Evolutionary conservation across 1,140 invertebrate genomes (phyloP).

Genomic region (Choristoneura fumiferana): DNA sequence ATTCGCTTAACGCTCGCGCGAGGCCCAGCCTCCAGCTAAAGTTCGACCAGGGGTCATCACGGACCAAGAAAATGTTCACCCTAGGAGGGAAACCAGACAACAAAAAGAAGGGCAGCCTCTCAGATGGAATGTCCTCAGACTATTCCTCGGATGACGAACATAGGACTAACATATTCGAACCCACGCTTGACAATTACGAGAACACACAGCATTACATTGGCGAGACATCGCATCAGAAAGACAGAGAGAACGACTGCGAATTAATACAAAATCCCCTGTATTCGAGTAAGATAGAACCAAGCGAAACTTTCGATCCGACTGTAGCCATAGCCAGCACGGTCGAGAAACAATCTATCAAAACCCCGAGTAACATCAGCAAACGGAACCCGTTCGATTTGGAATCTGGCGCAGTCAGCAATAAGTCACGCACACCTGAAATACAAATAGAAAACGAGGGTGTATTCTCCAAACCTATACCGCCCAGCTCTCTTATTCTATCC

Average conservation of each 20-base stretch:
- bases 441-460: slow-evolving; percentile 72
- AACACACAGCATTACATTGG: slow-evolving; percentile 75
- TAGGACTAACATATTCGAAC: slow-evolving; percentile 76
- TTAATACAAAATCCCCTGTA: slow-evolving; percentile 73
- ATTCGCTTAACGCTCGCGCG: slow-evolving; percentile 80
- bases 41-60: slow-evolving; percentile 58
- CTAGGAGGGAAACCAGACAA: slow-evolving; percentile 62
- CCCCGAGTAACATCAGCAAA: slow-evolving; percentile 63
- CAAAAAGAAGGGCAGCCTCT: slow-evolving; percentile 71
- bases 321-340: slow-evolving; percentile 60
- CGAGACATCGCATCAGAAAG: slow-evolving; percentile 46
- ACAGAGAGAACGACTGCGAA: slow-evolving; percentile 57
- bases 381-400: slow-evolving; percentile 77
- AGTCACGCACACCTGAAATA: slow-evolving; percentile 58
- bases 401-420: slow-evolving; percentile 14
- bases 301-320: slow-evolving; percentile 50
- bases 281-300: slow-evolving; percentile 72
- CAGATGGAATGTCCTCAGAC: slow-evolving; percentile 73
- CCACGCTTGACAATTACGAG: slow-evolving; percentile 75
- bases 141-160: slow-evolving; percentile 75
- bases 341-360: slow-evolving; percentile 48
- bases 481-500: slow-evolving; percentile 77
- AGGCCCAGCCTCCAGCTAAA: slow-evolving; percentile 63
- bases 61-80: slow-evolving; percentile 75
- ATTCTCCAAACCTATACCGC: slow-evolving; percentile 68